Evolutionary conservation across 2,113 vertebrate species (phyloP).

Genomic region (Chaetodon auriga): DNA sequence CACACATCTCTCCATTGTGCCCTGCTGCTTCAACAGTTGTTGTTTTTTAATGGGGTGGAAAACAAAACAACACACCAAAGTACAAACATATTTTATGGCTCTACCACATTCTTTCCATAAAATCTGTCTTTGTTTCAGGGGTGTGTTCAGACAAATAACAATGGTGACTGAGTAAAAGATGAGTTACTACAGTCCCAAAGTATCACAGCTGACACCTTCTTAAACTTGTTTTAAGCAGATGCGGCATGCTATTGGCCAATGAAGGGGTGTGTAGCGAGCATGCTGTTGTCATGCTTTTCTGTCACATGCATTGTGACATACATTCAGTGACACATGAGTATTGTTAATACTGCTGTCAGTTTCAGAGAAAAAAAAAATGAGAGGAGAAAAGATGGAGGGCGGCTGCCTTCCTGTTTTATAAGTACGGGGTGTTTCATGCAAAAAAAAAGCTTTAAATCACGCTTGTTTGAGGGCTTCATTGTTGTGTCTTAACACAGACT

Average conservation of each 20-base stretch:
- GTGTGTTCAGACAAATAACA: slow-evolving; percentile 19
- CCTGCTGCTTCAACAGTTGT: slow-evolving; percentile 45
- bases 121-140: slow-evolving; percentile 25
- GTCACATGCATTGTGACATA: not conserved
- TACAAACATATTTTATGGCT: slow-evolving; percentile 48
- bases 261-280: slow-evolving; percentile 2
- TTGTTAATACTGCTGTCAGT: not conserved
- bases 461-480: slow-evolving; percentile 11
- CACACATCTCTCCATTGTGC: slow-evolving; percentile 34
- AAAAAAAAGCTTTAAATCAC: not conserved
- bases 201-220: slow-evolving; percentile 9
- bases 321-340: not conserved
- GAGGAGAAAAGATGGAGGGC: not conserved
- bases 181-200: slow-evolving; percentile 18
- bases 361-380: not conserved
- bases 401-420: not conserved
- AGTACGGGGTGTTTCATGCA: not conserved
- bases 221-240: slow-evolving; percentile 3
- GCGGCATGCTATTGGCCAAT: slow-evolving; percentile 7
- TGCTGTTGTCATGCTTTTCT: not conserved
- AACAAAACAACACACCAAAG: slow-evolving; percentile 60
- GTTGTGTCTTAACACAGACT: not conserved
- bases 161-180: slow-evolving; percentile 25
- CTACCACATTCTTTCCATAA: slow-evolving; percentile 57
- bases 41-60: slow-evolving; percentile 59